Evolutionary conservation across 2,113 vertebrate species (phyloP), one percentile per base, ranked within the genome.

Genomic region (Lepisosteus oculatus): DNA sequence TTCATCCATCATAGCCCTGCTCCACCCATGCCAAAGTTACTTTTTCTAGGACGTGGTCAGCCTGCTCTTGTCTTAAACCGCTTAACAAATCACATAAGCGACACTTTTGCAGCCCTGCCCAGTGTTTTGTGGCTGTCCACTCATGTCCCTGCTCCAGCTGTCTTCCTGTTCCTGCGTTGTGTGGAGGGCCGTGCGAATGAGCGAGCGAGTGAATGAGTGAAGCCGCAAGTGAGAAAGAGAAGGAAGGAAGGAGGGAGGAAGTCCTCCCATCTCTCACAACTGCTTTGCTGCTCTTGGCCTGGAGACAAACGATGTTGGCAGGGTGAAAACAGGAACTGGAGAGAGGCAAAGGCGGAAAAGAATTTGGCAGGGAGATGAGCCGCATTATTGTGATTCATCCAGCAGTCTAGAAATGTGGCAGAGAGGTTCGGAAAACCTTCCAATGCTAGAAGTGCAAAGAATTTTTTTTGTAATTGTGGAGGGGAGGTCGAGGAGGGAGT

Each of bases 331-430:
- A 88, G 86, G 80, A 91, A 89, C 84, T 82, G 76, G 44, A 81
- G 84, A 77, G 74, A 86, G 87, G 90, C 86, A 91, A 85, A 85
- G 86, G 87, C 83, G 82, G 85, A 86, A 86, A 91, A 86, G 86
- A 89, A 89, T 92, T 90, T 95, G 92, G 91, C 90, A 87, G 83
- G 79, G 83, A 86, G 81, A 82, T 81, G 81, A 87, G 85, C 85
- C 87, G 84, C 89, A 90, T 88, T 85, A 88, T 84, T 85, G 87
- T 92, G 91, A 93, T 92, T 93, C 92, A 93, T 93, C 86, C 90
- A 81, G 80, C 85, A 78, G 86, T 91, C 90, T 89, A 74, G 65
- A 87, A 92, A 88, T 88, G 88, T 84, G 84, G 86, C 88, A 86
- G 85, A 79, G 86, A 87, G 85, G 78, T 80, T 89, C 73, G 86